These are phyloP conservation scores for Channa maculata DNA, from an alignment of 2,113 vertebrate genomes.

Conservation along the genomic window DNA sequence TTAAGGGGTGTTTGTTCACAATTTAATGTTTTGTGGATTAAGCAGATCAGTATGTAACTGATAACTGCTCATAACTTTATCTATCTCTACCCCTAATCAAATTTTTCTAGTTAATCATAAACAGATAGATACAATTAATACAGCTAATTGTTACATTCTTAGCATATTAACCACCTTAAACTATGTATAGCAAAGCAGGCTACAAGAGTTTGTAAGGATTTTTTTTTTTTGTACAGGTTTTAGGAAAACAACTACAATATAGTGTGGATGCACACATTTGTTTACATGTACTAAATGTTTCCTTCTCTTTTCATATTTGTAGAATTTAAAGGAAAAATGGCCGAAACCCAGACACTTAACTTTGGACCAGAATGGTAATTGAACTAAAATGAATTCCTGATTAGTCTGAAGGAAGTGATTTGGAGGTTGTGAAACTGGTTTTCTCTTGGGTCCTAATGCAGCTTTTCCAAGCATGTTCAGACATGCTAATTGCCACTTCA, in stretches of 20 bases:
- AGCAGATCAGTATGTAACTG: no score
- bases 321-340: conserved; percentile 90
- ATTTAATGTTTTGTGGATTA: no score
- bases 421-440: conserved; percentile 43
- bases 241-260: not conserved
- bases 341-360: conserved; percentile 99
- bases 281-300: not conserved
- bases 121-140: no score
- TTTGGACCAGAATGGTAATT: conserved; percentile 99
- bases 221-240: no score
- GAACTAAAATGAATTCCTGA: conserved; percentile 2
- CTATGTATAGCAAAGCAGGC: no score
- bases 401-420: conserved; percentile 3
- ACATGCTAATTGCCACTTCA: conserved; percentile 28
- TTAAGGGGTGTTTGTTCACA: no score
- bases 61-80: no score
- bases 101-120: no score
- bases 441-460: not conserved
- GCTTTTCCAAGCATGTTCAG: conserved; percentile 28
- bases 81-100: no score
- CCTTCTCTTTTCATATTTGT: conserved; percentile 64
- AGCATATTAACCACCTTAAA: no score
- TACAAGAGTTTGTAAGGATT: no score
- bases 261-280: not conserved
- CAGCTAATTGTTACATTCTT: no score